Conservation (phyloP, 1,140 invertebrate species). For the Brachionus sp. region DNA sequence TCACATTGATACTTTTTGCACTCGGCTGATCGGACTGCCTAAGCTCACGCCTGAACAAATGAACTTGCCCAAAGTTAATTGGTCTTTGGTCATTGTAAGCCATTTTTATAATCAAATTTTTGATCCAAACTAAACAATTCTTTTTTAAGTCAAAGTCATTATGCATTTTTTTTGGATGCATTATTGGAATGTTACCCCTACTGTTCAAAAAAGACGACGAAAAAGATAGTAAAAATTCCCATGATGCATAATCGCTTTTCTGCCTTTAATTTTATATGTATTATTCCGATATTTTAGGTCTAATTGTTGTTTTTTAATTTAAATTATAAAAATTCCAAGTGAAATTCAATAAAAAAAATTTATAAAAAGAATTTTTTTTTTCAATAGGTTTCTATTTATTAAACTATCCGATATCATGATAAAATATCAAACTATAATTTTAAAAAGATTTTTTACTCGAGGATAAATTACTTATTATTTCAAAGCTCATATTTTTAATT, state of each 20-base stretch:
- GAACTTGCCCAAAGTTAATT: slow-evolving; percentile 20
- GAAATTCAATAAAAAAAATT: background rate
- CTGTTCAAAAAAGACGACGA: slow-evolving; percentile 22
- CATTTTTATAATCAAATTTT: background rate
- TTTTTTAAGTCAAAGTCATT: slow-evolving; percentile 31
- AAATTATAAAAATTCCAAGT: background rate
- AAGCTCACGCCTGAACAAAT: slow-evolving; percentile 27
- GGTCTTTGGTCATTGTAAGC: slow-evolving; percentile 25
- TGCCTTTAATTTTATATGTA: background rate
- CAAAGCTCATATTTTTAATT: no score
- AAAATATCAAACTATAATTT: no score
- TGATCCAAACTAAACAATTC: background rate
- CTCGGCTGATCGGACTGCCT: slow-evolving; percentile 56
- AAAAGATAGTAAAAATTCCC: background rate
- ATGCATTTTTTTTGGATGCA: slow-evolving; percentile 38
- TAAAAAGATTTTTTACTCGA: no score
- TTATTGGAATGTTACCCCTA: slow-evolving; percentile 44
- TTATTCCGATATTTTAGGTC: background rate
- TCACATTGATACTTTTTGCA: slow-evolving; percentile 51
- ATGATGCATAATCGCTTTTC: background rate
- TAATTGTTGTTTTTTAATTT: background rate
- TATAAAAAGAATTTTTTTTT: background rate
- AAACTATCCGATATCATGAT: no score
- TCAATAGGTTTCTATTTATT: background rate
- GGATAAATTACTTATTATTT: no score